Base-by-base conservation (phyloP, 2,797 vertebrate species). In the Melanotaenia trifasciata region DNA sequence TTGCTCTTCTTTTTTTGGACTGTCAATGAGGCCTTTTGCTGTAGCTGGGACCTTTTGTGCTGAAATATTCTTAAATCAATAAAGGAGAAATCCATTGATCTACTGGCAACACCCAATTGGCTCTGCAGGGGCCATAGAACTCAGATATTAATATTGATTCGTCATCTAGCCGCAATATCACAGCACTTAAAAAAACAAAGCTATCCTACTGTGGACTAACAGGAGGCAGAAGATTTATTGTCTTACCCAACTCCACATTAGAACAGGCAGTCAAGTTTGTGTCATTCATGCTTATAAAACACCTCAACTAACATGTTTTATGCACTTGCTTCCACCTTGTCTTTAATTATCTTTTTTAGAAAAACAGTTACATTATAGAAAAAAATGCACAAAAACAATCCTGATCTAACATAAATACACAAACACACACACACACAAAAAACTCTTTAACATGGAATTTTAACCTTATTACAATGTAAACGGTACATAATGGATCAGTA, bases 61-160 rank as follows among this genome's bases (percentile, higher is more conserved):
- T 87, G 78, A 88, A 91, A 87, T 87, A 85, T 84, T 90, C 79
- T 84, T 77, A 85, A 90, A 92, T 93, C 87, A 81, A 90, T 92
- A 90, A 83, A 30, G 65, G 78, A 87, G 80, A 71, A 83, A 88
- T 83, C 76, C 79, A 89, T 82, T 79, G 85, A 91, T 87, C 78
- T 61, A 74, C 84, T 87, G 81, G 85, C 84, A 87, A 84, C 87
- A 87, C 77, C 84, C 90, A 84, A 76, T 72, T 85, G 86, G 77
- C 87, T 87, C 51, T 51, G 58, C 83, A 83, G 79, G 77, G 78
- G 74, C 78, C 83, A 72, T 67, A 79, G 78, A 83, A 79, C 68
- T 69, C 74, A 85, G 85, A 87, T 89, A 89, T 91, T 88, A 88
- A 81, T 86, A 93, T 91, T 76, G 91, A 92, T 92, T 83, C 65